Conservation (phyloP, 2,797 vertebrate species). For the Florisuga fusca region DNA sequence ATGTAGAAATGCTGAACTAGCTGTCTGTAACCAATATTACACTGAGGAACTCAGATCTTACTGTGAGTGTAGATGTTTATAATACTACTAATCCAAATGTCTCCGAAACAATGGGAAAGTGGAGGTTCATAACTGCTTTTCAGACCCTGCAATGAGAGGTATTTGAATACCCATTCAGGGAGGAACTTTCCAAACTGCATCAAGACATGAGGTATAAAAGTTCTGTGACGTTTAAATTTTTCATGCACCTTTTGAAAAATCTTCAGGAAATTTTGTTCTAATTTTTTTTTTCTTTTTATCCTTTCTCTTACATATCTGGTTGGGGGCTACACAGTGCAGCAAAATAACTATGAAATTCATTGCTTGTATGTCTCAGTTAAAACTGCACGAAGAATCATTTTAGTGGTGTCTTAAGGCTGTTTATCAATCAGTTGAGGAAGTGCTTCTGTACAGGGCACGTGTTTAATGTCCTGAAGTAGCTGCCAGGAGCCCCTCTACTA, state of each 20-base stretch:
- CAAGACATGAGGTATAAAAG: background rate
- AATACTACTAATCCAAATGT: background rate
- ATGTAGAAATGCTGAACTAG: background rate
- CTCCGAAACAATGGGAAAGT: background rate
- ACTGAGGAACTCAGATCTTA: background rate
- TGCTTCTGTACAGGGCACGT: background rate
- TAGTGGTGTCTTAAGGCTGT: background rate
- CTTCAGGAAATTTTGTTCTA: background rate
- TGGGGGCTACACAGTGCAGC: background rate
- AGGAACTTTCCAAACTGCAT: background rate
- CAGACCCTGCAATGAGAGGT: background rate
- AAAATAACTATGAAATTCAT: background rate
- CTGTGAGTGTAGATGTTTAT: background rate
- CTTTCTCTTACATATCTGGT: background rate
- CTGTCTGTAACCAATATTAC: background rate
- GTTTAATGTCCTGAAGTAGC: background rate
- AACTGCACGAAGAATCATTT: background rate
- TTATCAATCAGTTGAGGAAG: background rate
- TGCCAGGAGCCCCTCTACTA: background rate
- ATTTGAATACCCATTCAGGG: background rate
- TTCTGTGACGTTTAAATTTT: background rate
- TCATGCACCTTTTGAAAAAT: background rate
- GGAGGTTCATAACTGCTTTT: background rate
- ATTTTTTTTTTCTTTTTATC: background rate
- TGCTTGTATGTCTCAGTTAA: background rate